Evolutionary conservation across 37 sponge, comb jelly and placozoan genomes (phyloP), one percentile per base, ranked within the genome.

Genomic region (Mnemiopsis leidyi): DNA sequence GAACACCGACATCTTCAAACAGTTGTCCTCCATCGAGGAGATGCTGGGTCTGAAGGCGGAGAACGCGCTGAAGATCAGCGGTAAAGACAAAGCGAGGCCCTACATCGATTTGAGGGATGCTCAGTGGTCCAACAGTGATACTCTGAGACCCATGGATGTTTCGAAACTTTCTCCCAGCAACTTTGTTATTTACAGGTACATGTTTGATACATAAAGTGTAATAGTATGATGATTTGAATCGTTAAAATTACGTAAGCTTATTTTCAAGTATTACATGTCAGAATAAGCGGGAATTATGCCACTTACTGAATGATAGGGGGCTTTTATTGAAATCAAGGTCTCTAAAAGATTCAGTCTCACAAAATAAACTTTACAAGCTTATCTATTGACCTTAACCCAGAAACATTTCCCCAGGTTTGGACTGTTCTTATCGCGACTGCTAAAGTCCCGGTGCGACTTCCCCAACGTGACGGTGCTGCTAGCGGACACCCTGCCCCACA

Each of bases 21-120:
- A 73, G 28, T n/a, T 73, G 26, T n/a, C 26, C 5, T 25, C 26
- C 24, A 73, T 73, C 24, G 76, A 73, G 24, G 76, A 73, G 76
- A 73, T 73, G 76, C 24, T 73, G 28, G 76, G 76, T 7, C 5
- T 73, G 23, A 21, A 21, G 24, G 76, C n/a, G 5, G 76, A 28
- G 28, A 73, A 73, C 5, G 24, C 7, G 5, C 76, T 73, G 26
- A 73, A 73, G 28, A n/a, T 7, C 28, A 25, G 28, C 24, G 93
- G 30, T 1, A 21, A 30, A 1, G 38, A 5, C 20, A 29, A 31
- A 82, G 18, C 38, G 36, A 33, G 93, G 9, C 76, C 93, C 2
- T 94, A 94, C 38, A 94, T 94, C 35, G 94, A 94, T 36, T 36
- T 38, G 61, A 26, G 36, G 28, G 94, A 93, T 93, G 93, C 94